A percentile compares a stretch with the other conserved stretches of the same genome.
These are phyloP conservation scores for Sebastiscus albofasciatus DNA, from an alignment of 2,797 vertebrate genomes.

Conservation along the genomic window DNA sequence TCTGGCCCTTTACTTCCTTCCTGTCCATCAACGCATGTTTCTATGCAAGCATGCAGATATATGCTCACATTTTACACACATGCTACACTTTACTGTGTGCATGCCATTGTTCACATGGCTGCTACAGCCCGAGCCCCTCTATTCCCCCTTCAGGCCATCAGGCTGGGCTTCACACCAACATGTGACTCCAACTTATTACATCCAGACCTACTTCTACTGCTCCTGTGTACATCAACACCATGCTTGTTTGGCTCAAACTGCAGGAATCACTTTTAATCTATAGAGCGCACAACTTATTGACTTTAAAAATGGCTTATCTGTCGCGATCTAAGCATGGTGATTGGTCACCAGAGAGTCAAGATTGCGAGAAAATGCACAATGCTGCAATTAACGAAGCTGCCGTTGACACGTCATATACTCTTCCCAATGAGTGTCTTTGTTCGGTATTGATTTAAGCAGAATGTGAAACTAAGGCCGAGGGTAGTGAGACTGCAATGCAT, in stretches of 20 bases:
- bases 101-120: conserved; percentile 26
- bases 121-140: neutral
- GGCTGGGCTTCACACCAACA: neutral
- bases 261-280: conserved; percentile 1
- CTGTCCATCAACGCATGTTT: conserved; percentile 26
- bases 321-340: neutral
- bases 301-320: neutral
- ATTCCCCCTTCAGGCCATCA: neutral
- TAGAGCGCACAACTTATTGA: neutral
- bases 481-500: conserved; percentile 39
- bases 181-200: neutral
- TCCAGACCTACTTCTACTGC: neutral
- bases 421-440: conserved; percentile 34
- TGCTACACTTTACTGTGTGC: conserved; percentile 18
- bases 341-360: conserved; percentile 9
- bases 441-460: conserved; percentile 52
- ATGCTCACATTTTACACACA: conserved; percentile 25
- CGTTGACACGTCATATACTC: conserved; percentile 7
- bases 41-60: neutral
- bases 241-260: neutral
- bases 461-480: conserved; percentile 36
- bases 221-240: neutral
- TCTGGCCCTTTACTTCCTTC: conserved; percentile 22
- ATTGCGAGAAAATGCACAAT: neutral
- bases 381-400: conserved; percentile 7